A percentile compares a stretch with the other conserved stretches of the same genome.
Conservation (phyloP, 2,113 vertebrate genomes). For the Sylvietta virens region DNA sequence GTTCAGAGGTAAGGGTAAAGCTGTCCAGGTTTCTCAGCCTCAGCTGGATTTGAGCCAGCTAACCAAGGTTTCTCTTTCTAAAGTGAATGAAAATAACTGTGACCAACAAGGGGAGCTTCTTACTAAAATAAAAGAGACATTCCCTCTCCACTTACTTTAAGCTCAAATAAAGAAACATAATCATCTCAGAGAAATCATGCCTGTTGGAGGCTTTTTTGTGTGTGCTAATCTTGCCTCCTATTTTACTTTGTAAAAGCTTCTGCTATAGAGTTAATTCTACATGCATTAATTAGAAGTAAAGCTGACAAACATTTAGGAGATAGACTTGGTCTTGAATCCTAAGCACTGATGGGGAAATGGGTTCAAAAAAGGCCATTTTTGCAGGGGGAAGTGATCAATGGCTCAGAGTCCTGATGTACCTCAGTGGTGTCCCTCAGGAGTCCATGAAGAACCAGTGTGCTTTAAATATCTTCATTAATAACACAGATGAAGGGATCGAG, state of each 20-base stretch:
- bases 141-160: neutral
- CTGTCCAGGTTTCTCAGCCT: neutral
- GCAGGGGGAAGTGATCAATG: neutral
- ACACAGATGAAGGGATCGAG: neutral
- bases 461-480: neutral
- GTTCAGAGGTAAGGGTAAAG: neutral
- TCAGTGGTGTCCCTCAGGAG: neutral
- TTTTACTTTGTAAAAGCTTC: neutral
- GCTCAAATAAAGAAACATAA: neutral
- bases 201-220: neutral
- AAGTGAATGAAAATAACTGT: neutral
- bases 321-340: neutral
- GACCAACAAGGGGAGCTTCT: neutral
- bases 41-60: neutral
- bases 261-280: neutral
- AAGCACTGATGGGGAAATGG: neutral
- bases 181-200: neutral
- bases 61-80: neutral
- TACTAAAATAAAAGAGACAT: neutral
- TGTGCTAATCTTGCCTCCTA: neutral
- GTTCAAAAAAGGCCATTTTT: neutral
- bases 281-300: neutral
- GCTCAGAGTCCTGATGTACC: neutral
- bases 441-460: neutral
- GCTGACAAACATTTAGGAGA: neutral